These are phyloP conservation scores for Phycodurus eques DNA, from an alignment of 2,113 vertebrate species.

Conservation along the genomic window DNA sequence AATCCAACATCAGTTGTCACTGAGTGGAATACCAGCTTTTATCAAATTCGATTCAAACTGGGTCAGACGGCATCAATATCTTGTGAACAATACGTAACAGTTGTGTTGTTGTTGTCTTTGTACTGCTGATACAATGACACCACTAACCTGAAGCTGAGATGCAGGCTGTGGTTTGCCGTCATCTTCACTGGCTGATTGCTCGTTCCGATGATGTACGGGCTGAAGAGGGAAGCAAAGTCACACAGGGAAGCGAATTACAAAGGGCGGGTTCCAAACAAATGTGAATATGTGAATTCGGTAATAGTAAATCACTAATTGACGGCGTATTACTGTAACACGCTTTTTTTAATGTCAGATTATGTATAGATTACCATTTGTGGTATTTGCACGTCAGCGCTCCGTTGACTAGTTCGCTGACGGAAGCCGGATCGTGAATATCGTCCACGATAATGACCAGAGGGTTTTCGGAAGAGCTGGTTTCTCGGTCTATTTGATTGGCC, in stretches of 20 bases:
- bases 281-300: no score
- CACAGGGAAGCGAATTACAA: neutral
- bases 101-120: neutral
- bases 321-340: neutral
- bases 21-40: no score
- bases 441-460: constrained; percentile 92
- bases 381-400: constrained; percentile 98
- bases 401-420: constrained; percentile 94
- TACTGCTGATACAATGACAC: neutral
- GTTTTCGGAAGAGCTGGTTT: constrained; percentile 81
- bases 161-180: constrained; percentile 91
- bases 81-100: neutral
- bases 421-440: constrained; percentile 85
- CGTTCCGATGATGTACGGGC: constrained; percentile 96
- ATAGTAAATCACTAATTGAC: no score
- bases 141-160: constrained; percentile 93
- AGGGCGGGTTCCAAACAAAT: no score
- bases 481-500: constrained; percentile 94
- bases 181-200: constrained; percentile 98
- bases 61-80: neutral
- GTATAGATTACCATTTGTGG: constrained; percentile 89
- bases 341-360: neutral
- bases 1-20: no score
- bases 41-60: no score
- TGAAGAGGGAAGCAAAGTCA: constrained; percentile 43